phyloP scores from a whole-genome alignment of 2,113 vertebrate species.

The Puma concolor region DNA sequence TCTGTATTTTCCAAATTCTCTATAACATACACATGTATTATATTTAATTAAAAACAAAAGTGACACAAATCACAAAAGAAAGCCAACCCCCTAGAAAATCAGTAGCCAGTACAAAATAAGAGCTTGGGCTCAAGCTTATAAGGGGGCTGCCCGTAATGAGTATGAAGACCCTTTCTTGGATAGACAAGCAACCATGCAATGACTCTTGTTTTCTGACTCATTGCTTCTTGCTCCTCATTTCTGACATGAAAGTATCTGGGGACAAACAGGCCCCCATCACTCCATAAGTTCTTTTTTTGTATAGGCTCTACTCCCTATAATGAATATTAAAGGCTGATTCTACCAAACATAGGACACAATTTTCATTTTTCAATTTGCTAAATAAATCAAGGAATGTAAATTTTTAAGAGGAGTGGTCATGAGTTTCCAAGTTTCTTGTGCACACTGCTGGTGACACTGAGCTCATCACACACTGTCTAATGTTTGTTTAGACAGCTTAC shows the following conservation, averaged over 20 bases:
- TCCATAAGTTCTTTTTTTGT: background rate
- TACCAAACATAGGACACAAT: background rate
- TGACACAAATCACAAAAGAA: background rate
- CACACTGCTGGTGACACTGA: background rate
- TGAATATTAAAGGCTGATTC: background rate
- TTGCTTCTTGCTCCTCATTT: background rate
- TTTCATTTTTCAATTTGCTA: background rate
- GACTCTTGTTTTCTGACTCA: background rate
- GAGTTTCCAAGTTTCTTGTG: background rate
- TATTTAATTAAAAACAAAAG: constrained; percentile 20
- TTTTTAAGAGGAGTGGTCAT: background rate
- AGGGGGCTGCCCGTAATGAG: background rate
- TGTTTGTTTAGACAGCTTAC: background rate
- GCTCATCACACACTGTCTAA: background rate
- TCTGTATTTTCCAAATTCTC: constrained; percentile 4
- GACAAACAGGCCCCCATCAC: background rate
- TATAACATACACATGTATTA: background rate
- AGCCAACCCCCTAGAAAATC: background rate
- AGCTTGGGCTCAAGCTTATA: background rate
- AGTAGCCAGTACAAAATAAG: background rate
- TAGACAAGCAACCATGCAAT: background rate
- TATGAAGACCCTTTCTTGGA: background rate
- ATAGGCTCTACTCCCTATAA: background rate
- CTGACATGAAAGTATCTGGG: background rate
- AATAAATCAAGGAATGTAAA: background rate